Conservation (phyloP, 2,888 invertebrate species). For the Busseola fusca region DNA sequence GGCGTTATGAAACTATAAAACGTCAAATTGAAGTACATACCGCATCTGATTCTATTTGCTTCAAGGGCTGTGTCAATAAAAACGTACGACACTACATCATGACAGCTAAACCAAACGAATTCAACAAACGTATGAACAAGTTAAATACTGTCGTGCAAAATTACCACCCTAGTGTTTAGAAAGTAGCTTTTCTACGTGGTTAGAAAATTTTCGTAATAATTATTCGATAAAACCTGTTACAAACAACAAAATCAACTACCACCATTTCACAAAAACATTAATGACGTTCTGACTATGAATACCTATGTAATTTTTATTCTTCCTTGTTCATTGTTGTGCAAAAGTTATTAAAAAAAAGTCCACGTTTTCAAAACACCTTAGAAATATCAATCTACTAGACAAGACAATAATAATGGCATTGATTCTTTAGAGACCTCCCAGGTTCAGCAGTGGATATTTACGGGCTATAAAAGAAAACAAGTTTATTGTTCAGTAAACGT, state of each 20-base stretch:
- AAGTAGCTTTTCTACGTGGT: constrained; percentile 14
- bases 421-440: constrained; percentile 10
- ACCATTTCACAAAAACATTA: constrained; percentile 6
- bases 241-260: neutral
- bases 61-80: constrained; percentile 16
- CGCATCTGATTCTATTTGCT: constrained; percentile 40
- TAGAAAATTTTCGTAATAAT: constrained; percentile 10
- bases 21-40: constrained; percentile 25
- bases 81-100: constrained; percentile 13
- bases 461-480: constrained; percentile 24
- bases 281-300: constrained; percentile 13
- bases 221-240: neutral
- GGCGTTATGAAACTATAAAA: constrained; percentile 32
- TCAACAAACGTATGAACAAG: constrained; percentile 1
- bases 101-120: constrained; percentile 1
- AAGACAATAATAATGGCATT: constrained; percentile 3
- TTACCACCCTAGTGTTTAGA: neutral
- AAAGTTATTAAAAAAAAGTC: constrained; percentile 1
- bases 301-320: constrained; percentile 11
- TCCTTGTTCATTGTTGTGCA: constrained; percentile 7
- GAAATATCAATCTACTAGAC: constrained; percentile 15
- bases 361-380: constrained; percentile 6
- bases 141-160: constrained; percentile 24
- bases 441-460: constrained; percentile 29
- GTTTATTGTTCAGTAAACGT: constrained; percentile 38